Percentiles rank a stretch among this genome's conserved stretches.
Conservation (phyloP, 2,113 vertebrate species). For the Nymphicus hollandicus region DNA sequence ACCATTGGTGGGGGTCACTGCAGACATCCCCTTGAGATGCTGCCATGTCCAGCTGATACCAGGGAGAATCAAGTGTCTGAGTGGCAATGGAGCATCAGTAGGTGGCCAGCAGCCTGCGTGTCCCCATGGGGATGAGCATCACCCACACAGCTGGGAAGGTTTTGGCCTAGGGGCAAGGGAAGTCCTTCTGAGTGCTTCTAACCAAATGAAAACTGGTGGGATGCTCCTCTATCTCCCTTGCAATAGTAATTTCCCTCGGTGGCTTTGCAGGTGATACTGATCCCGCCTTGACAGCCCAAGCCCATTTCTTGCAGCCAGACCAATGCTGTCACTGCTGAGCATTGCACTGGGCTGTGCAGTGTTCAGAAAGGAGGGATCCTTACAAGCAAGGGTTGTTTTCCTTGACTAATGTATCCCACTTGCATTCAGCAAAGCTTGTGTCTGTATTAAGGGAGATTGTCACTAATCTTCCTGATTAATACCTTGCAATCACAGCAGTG, state of each 20-base stretch:
- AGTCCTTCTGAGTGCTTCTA: neutral
- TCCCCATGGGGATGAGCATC: fast-evolving
- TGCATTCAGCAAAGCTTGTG: neutral
- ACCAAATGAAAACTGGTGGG: neutral
- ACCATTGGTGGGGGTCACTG: fast-evolving
- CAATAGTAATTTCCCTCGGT: fast-evolving
- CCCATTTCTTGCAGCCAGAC: fast-evolving
- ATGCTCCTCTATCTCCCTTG: neutral
- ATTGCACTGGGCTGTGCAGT: neutral
- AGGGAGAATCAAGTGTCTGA: neutral
- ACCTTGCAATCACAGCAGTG: neutral
- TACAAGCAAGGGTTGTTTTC: fast-evolving
- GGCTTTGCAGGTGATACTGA: neutral
- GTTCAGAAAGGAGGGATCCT: fast-evolving
- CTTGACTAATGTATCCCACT: fast-evolving
- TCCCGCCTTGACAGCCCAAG: fast-evolving
- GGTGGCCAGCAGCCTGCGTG: fast-evolving
- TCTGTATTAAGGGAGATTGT: fast-evolving
- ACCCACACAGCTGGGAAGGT: fast-evolving
- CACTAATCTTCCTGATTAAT: neutral
- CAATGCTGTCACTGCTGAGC: fast-evolving
- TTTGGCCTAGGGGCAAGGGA: too few species aligned
- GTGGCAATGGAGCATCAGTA: neutral
- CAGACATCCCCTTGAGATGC: fast-evolving
- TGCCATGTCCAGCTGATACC: fast-evolving